Base-by-base conservation (phyloP, 1,140 invertebrate genomes). In the Belonocnema kinseyi region DNA sequence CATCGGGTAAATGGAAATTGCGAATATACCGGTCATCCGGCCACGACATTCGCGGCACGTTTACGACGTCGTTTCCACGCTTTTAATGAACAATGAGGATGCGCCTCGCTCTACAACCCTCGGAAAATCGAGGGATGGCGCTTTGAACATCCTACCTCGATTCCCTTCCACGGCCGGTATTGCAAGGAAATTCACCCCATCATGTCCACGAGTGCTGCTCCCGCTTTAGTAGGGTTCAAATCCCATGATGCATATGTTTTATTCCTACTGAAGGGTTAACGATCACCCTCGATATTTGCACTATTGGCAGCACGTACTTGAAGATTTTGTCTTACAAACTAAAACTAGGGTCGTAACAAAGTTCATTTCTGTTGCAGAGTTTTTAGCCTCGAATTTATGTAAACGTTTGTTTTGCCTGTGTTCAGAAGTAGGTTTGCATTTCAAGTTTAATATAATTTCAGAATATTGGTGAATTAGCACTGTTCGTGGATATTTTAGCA, bases 1-100 rank as follows among this genome's bases (percentile, higher is more conserved):
- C 85, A 83, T 77, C 76, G 83, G 77, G 75, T 80, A 82, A 86
- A 87, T 86, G 86, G 82, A 87, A 88, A 88, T 88, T 88, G 82
- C 84, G 83, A 77, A 46, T 77, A 70, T 33, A 40, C 50, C 72
- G 74, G 71, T 72, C 78, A 76, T 72, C 51, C 26, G 46, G 54
- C 3, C 74, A 73, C 46, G 13, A 21, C 16, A 12, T 33, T 79
- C 78, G 77, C 21, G 75, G 70, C 76, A 71, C 81, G 66, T 85
- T 86, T 84, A 86, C 84, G 82, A 84, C 83, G 80, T 83, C 83
- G 79, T 85, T 86, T 80, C 61, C 26, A 16, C 26, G 61, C 73
- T 81, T 85, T 85, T 85, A 83, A 85, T 83, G 82, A 83, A 85
- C 84, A 85, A 83, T 73, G 82, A 81, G 74, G 21, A 50, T 73